Evolutionary conservation across 2,797 vertebrate species (phyloP).

Genomic region (Lepus oiostolus): DNA sequence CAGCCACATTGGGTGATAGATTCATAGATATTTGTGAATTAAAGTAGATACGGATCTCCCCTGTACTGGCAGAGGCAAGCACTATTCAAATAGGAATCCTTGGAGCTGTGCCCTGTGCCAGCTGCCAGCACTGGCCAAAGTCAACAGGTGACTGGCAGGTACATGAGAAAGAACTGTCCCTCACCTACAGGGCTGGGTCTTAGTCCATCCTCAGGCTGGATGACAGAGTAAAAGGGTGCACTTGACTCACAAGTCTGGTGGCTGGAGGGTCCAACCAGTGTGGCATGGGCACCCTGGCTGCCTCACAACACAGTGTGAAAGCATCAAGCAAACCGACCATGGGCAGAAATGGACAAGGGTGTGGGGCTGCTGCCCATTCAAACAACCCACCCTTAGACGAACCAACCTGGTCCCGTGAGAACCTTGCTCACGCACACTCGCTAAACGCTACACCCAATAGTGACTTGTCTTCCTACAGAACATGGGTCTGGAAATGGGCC

Average conservation of each 20-base stretch:
- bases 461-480: neutral
- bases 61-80: neutral
- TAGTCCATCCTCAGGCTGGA: neutral
- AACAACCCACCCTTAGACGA: neutral
- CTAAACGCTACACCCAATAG: neutral
- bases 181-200: neutral
- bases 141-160: neutral
- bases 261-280: neutral
- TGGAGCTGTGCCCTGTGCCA: neutral
- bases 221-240: neutral
- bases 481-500: neutral
- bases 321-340: neutral
- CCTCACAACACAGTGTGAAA: neutral
- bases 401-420: neutral
- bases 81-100: neutral
- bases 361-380: neutral
- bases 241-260: neutral
- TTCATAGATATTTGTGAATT: slow-evolving; percentile 17
- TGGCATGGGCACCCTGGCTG: neutral
- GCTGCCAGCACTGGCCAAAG: neutral
- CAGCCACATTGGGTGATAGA: neutral
- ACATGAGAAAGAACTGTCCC: neutral
- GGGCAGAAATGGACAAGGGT: neutral
- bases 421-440: neutral
- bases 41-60: neutral